Base-by-base conservation (phyloP, 2,797 vertebrate species). In the Thamnophis elegans region DNA sequence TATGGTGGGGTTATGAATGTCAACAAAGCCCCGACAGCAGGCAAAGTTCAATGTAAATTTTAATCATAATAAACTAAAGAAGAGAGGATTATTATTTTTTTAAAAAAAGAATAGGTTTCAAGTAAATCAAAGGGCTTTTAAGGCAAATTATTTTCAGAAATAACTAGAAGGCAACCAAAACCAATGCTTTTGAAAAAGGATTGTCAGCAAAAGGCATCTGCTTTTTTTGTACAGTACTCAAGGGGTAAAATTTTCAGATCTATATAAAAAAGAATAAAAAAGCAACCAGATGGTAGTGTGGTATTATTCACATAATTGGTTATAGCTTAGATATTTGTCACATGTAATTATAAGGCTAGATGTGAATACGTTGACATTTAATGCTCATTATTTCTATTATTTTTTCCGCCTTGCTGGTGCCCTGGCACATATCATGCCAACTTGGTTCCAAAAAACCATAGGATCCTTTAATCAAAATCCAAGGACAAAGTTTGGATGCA, bases 1-100 rank as follows among this genome's bases (percentile, higher is more conserved):
- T 93, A 88, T 62, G 25, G 88, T 87, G 20, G 6, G 14, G 36
- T 73, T 94, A 26, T 92, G 93, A 95, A 59, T 91, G 94, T 89
- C 91, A 95, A 28, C 87, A 93, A 59, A 93, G 65, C 65, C 90
- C 93, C 59, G 85, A 42, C 28, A 94, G 32, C n/a, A 78, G 78
- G 89, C 87, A 2, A 93, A 92, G 85, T 92, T 89, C 93, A 93
- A 32, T 87, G 1, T 85, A 42, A 36, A 94, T 94, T 87, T 91
- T 94, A 92, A 78, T 54, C 90, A 73, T 5, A 47, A 28, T 42
- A 95, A 90, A 53, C 9, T 95, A 54, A 91, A 92, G 47, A 88
- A 88, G 56, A 8, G 85, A 47, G 82, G 78, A 89, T 91, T 59
- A 87, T 56, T 89, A 55, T 60, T 89, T 55, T 42, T 42, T 58